Conservation (phyloP, 1,140 invertebrate genomes). For the Papilio helenus region DNA sequence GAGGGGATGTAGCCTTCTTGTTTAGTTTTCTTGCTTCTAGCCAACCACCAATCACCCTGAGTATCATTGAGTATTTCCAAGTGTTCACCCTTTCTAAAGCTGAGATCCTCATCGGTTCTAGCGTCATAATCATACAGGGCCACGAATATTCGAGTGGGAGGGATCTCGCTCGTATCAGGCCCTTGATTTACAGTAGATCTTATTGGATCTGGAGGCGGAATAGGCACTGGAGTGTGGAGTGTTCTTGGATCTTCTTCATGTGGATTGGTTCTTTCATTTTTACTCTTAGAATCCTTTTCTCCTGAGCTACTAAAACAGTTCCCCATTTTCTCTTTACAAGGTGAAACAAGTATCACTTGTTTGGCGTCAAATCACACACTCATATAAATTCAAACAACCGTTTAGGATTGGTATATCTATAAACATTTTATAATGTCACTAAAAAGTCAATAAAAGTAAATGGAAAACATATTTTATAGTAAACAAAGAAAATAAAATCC, state of each 20-base stretch:
- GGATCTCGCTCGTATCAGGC: conserved; percentile 79
- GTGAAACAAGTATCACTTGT: conserved; percentile 78
- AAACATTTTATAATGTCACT: conserved; percentile 80
- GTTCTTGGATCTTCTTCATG: conserved; percentile 85
- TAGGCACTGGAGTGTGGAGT: conserved; percentile 85
- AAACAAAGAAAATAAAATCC: conserved; percentile 80
- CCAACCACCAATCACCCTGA: conserved; percentile 99
- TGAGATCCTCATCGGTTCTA: conserved; percentile 98
- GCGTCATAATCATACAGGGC: conserved; percentile 99
- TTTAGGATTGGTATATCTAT: conserved; percentile 71
- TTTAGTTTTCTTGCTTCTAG: conserved; percentile 95
- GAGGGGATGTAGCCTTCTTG: conserved; percentile 99
- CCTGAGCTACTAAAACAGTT: conserved; percentile 88
- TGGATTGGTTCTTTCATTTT: conserved; percentile 85
- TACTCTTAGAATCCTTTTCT: conserved; percentile 85
- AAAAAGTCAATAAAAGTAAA: conserved; percentile 70
- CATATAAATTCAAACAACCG: conserved; percentile 67
- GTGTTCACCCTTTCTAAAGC: conserved; percentile 99
- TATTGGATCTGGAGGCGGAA: conserved; percentile 86
- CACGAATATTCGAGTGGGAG: conserved; percentile 95
- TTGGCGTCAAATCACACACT: conserved; percentile 82
- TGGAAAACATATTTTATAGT: conserved; percentile 73
- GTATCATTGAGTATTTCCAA: conserved; percentile 99
- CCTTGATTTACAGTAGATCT: conserved; percentile 79
- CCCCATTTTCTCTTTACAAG: conserved; percentile 86